Evolutionary conservation across 2,888 invertebrate species (phyloP).

Genomic region (Sisyra terminalis): DNA sequence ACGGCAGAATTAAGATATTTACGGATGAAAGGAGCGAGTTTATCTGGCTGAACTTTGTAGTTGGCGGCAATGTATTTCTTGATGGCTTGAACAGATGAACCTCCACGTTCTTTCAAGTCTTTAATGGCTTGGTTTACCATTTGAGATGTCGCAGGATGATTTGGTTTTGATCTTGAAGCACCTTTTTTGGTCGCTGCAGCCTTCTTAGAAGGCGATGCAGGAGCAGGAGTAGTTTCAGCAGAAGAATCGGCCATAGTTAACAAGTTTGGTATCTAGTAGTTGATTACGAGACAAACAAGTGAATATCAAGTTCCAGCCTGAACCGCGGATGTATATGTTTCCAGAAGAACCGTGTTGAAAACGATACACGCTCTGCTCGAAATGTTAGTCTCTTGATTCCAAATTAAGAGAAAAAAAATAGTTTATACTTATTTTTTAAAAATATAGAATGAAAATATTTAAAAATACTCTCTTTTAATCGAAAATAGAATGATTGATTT

Average conservation of each 20-base stretch:
- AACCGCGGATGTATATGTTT: too few relatives aligned
- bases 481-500: too few relatives aligned
- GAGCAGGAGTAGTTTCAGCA: not conserved
- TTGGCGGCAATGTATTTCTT: conserved; percentile 43
- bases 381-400: too few relatives aligned
- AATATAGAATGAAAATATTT: too few relatives aligned
- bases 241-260: not conserved
- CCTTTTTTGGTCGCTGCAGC: conserved; percentile 18
- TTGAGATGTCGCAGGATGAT: conserved; percentile 31
- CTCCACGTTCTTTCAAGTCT: conserved; percentile 35
- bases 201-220: conserved; percentile 10
- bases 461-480: too few relatives aligned
- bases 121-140: conserved; percentile 41
- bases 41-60: conserved; percentile 35
- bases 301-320: too few relatives aligned
- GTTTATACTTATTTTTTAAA: too few relatives aligned
- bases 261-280: too few relatives aligned
- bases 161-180: conserved; percentile 20
- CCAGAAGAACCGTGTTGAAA: too few relatives aligned
- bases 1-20: conserved; percentile 40
- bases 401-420: too few relatives aligned
- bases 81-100: conserved; percentile 38
- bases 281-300: too few relatives aligned
- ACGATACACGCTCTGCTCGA: too few relatives aligned
- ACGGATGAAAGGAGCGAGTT: conserved; percentile 31